Percentiles rank a stretch among this genome's conserved stretches.
Evolutionary conservation across 2,888 invertebrate genomes (phyloP).

Genomic region (Stramonita haemastoma): DNA sequence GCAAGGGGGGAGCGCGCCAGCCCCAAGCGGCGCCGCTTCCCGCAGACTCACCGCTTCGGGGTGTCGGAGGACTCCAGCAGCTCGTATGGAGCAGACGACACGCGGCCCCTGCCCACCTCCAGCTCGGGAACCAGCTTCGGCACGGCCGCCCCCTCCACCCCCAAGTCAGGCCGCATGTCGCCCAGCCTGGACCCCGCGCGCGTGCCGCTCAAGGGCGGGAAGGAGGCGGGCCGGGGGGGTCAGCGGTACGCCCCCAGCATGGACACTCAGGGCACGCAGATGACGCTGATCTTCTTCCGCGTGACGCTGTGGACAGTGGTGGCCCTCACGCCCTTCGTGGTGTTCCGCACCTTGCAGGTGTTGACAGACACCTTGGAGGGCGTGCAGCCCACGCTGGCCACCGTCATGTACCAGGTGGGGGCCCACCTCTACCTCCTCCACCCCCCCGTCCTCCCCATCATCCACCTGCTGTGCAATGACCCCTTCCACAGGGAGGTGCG

Average conservation of each 20-base stretch:
- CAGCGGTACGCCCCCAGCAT: conserved; percentile 30
- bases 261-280: conserved; percentile 56
- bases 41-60: conserved; percentile 48
- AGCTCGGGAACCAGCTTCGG: conserved; percentile 26
- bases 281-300: conserved; percentile 64
- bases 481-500: conserved; percentile 56
- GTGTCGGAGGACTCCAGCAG: conserved; percentile 49
- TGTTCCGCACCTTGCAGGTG: conserved; percentile 61
- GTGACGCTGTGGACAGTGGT: conserved; percentile 63
- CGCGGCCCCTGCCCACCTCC: conserved; percentile 7
- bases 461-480: conserved; percentile 62
- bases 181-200: conserved; percentile 43
- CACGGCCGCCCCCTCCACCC: not conserved
- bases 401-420: conserved; percentile 63
- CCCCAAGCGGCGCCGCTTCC: conserved; percentile 45
- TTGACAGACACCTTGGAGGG: conserved; percentile 56
- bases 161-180: not conserved
- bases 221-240: conserved; percentile 31
- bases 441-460: conserved; percentile 64
- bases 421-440: conserved; percentile 69
- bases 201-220: conserved; percentile 44
- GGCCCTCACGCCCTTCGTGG: conserved; percentile 63
- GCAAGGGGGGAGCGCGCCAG: conserved; percentile 57
- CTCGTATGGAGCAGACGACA: conserved; percentile 43
- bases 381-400: conserved; percentile 51